These are phyloP conservation scores for Pipistrellus pipistrellus DNA, from an alignment of 2,797 vertebrate species.

Conservation along the genomic window DNA sequence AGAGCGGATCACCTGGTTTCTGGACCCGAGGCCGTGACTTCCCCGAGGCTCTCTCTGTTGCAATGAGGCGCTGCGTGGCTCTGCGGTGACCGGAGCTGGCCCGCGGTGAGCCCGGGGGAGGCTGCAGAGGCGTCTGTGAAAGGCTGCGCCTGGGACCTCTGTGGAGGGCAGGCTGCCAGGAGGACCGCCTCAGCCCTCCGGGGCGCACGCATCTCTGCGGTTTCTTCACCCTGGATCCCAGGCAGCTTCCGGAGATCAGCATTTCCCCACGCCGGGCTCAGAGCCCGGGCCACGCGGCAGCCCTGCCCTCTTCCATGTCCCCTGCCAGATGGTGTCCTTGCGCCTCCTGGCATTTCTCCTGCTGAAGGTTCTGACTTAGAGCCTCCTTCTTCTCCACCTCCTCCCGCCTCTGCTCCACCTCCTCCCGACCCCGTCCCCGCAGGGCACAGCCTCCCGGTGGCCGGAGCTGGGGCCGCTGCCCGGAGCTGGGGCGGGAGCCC, in stretches of 20 bases:
- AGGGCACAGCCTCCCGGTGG: too few relatives aligned
- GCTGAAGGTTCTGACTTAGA: not conserved
- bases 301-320: not conserved
- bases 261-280: not conserved
- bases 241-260: not conserved
- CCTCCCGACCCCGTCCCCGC: not conserved
- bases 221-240: not conserved
- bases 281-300: not conserved
- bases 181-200: accelerated
- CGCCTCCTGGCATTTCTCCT: not conserved
- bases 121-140: not conserved
- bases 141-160: not conserved
- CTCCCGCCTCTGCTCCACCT: not conserved
- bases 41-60: not conserved
- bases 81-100: too few relatives aligned
- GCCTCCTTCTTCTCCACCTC: not conserved
- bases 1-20: accelerated
- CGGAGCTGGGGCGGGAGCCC: not conserved
- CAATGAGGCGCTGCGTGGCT: accelerated
- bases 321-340: not conserved
- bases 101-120: not conserved
- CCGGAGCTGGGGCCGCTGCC: not conserved
- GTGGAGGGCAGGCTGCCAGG: not conserved
- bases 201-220: not conserved
- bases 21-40: not conserved